These are phyloP conservation scores for Allacma fusca DNA, from an alignment of 2,888 invertebrate genomes.

Conservation along the genomic window DNA sequence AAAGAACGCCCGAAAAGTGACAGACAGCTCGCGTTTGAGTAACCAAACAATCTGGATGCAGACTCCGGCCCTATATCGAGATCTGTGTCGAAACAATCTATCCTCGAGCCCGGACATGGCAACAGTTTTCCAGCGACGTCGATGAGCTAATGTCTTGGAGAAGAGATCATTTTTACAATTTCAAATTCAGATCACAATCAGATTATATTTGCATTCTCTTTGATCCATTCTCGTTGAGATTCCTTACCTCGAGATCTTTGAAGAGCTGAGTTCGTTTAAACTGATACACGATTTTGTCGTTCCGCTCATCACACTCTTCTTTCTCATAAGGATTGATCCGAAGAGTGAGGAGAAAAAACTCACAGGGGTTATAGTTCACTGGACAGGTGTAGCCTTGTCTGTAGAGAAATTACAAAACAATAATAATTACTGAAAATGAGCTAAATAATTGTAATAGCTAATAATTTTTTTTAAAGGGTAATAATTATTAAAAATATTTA, in stretches of 20 bases:
- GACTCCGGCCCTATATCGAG: background rate
- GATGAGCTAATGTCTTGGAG: background rate
- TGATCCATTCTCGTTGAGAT: background rate
- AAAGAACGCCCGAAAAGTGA: background rate
- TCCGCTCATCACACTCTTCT: background rate
- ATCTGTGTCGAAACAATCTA: background rate
- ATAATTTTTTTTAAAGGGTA: too few relatives aligned
- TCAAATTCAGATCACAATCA: too few relatives aligned
- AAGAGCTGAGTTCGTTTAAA: background rate
- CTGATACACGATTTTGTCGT: background rate
- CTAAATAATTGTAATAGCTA: too few relatives aligned
- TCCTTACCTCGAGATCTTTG: background rate
- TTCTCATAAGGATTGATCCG: background rate
- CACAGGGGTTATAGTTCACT: background rate
- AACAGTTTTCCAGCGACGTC: slow-evolving; percentile 17
- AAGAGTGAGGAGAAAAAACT: background rate
- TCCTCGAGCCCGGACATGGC: background rate
- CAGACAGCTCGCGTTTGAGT: background rate
- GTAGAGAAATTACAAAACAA: too few relatives aligned
- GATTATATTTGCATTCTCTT: too few relatives aligned
- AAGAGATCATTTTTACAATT: too few relatives aligned
- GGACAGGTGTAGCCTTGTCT: background rate
- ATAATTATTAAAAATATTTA: too few relatives aligned
- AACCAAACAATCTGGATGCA: slow-evolving; percentile 3
- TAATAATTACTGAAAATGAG: too few relatives aligned